Base-by-base conservation (phyloP, 2,888 invertebrate genomes). In the Arctia plantaginis region DNA sequence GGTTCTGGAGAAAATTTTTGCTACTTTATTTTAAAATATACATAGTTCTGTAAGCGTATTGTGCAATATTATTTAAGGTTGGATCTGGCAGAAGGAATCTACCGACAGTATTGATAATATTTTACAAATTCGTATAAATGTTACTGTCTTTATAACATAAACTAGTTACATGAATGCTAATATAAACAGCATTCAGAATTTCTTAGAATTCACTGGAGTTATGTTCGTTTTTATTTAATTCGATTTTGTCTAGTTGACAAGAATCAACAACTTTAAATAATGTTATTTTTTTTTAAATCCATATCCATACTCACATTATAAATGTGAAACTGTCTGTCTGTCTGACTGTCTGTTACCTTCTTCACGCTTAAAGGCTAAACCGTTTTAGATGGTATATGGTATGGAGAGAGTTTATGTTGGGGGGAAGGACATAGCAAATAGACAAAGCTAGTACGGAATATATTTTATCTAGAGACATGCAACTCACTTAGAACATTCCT, bases 1-100 rank as follows among this genome's bases (percentile, higher is more conserved):
- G 75, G 74, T 73, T 82, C 72, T 75, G 73, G 62, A 70, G 13
- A 68, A 68, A 74, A 77, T 70, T 77, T 66, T 80, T 71, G 72
- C 78, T 80, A 82, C 80, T 82, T 62, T 15, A 62, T 62, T 15
- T 18, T 15, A 12, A 62, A 27, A 4, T 30, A 13, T 62, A 62
- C 30, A 18, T 27, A 47, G 10, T 27, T 55, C 12, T 12, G n/a
- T n/a, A n/a, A 55, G 3, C 27, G n/a, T 3, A 27, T 27, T 27
- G 12, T 62, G 62, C 6, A 10, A 30, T 30, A 0, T 7, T 1
- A 62, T n/a, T 27, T 59, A 15, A 59, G 13, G 10, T 23, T 15
- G 23, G 23, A 10, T 23, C 0, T 6, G 23, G 23, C 23, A 23
- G 23, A 51, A 23, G 51, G 23, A 8, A 23, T 51, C 12, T 47